Conservation (phyloP, 2,888 invertebrate species). For the Fissipunctia ypsillon region DNA sequence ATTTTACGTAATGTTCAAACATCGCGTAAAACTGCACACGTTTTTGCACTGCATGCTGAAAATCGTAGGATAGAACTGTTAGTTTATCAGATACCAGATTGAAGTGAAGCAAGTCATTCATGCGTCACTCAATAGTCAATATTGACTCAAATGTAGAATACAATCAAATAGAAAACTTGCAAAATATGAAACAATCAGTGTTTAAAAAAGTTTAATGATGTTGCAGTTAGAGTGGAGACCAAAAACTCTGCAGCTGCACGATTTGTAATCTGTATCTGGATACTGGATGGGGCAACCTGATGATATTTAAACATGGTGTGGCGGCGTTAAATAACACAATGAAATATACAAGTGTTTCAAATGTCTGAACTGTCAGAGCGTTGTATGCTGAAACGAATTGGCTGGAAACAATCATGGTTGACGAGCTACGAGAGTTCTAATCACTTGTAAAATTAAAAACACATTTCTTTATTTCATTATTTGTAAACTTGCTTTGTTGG, state of each 20-base stretch:
- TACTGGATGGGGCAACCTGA: conserved; percentile 68
- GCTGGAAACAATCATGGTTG: conserved; percentile 37
- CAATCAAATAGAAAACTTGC: conserved; percentile 62
- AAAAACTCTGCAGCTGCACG: conserved; percentile 44
- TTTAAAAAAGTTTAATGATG: conserved; percentile 48
- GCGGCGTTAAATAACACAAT: conserved; percentile 74
- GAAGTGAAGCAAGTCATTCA: conserved; percentile 47
- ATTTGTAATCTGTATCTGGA: conserved; percentile 68
- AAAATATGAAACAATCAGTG: conserved; percentile 59
- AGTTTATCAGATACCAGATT: conserved; percentile 33
- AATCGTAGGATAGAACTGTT: conserved; percentile 43
- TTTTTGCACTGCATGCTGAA: conserved; percentile 68
- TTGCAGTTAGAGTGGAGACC: conserved; percentile 44
- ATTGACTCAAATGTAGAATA: conserved; percentile 68
- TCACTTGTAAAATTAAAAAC: conserved; percentile 39
- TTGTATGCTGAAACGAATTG: conserved; percentile 53
- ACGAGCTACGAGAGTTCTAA: conserved; percentile 28
- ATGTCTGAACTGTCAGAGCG: conserved; percentile 32
- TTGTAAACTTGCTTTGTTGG: conserved; percentile 17
- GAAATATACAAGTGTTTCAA: conserved; percentile 62
- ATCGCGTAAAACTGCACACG: conserved; percentile 69
- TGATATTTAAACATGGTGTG: conserved; percentile 78
- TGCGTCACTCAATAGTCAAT: conserved; percentile 66
- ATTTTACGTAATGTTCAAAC: conserved; percentile 78
- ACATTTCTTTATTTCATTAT: conserved; percentile 38